phyloP scores from a whole-genome alignment of 2,113 vertebrate species.

The Muscicapa adusta region DNA sequence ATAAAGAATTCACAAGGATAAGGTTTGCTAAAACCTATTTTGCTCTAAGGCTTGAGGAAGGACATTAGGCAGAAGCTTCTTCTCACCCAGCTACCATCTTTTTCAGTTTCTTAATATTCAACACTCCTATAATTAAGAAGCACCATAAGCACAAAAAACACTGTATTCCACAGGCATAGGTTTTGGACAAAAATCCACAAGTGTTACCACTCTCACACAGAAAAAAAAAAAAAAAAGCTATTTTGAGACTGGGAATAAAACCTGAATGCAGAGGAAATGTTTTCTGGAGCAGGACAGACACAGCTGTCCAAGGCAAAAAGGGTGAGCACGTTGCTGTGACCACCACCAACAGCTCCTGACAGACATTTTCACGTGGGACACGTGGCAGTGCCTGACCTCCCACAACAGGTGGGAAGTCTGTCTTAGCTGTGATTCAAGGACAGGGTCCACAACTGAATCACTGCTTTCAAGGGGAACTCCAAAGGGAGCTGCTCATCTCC shows the following conservation, averaged over 20 bases:
- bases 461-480: not conserved
- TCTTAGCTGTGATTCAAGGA: not conserved
- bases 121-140: not conserved
- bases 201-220: not conserved
- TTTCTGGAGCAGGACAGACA: not conserved
- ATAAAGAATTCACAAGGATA: not conserved
- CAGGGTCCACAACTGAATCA: not conserved
- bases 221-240: no score
- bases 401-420: not conserved
- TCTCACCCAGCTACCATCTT: not conserved
- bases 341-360: not conserved
- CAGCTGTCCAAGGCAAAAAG: not conserved
- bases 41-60: not conserved
- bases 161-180: not conserved
- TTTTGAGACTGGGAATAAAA: not conserved
- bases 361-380: rapidly evolving
- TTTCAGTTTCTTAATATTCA: not conserved
- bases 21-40: not conserved
- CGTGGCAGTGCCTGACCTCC: not conserved
- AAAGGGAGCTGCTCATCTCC: not conserved
- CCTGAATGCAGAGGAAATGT: not conserved
- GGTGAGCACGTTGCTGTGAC: not conserved
- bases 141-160: rapidly evolving
- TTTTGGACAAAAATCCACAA: not conserved
- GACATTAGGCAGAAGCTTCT: not conserved